Percentiles rank a stretch among this genome's conserved stretches.
These are phyloP conservation scores for Acromyrmex heyeri DNA, from an alignment of 1,140 invertebrate genomes.

Conservation along the genomic window DNA sequence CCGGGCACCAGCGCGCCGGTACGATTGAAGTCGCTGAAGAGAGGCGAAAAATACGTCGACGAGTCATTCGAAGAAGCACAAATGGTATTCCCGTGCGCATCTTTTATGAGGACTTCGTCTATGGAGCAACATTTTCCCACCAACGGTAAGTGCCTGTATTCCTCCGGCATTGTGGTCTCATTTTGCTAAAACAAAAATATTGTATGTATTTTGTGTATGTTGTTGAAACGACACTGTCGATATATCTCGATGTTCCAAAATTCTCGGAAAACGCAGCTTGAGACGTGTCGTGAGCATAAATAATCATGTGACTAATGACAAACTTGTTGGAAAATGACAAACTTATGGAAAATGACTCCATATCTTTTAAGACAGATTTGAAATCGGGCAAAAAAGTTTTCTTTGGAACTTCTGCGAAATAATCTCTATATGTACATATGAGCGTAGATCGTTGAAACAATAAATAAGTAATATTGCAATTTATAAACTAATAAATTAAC, in stretches of 20 bases:
- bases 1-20: constrained; percentile 85
- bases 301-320: not conserved
- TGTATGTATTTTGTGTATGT: not conserved
- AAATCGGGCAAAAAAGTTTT: not conserved
- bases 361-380: not conserved
- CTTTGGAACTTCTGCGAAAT: not conserved
- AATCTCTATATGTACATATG: not conserved
- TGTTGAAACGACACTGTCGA: not conserved
- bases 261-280: not conserved
- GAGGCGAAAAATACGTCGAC: constrained; percentile 77
- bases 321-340: constrained; percentile 10
- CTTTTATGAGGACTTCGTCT: constrained; percentile 74
- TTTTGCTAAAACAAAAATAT: constrained; percentile 71
- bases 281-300: constrained; percentile 16
- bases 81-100: constrained; percentile 31
- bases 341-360: not conserved
- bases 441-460: not conserved
- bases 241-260: constrained; percentile 3
- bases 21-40: constrained; percentile 87
- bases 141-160: constrained; percentile 74
- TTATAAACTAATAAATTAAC: not conserved
- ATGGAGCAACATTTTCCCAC: constrained; percentile 83
- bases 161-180: constrained; percentile 43
- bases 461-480: not conserved
- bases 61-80: constrained; percentile 66